Conservation (phyloP, 2,797 vertebrate species). For the Meriones psammophilus region DNA sequence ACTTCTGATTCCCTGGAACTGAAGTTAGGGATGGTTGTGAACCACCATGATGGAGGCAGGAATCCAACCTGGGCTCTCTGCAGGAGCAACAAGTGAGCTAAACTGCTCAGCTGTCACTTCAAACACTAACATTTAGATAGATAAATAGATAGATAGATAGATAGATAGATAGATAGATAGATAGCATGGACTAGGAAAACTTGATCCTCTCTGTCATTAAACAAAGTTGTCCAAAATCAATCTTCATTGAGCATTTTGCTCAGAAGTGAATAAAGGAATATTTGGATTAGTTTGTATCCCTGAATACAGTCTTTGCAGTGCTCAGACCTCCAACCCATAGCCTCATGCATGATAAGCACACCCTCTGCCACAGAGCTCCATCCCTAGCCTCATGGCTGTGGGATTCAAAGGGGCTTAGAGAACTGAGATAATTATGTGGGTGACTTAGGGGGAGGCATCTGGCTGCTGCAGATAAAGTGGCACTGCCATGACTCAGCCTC, state of each 20-base stretch:
- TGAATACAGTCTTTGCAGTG: neutral
- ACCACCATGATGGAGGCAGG: neutral
- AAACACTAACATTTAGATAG: neutral
- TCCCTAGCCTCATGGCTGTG: neutral
- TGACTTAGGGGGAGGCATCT: neutral
- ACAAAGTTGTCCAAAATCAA: neutral
- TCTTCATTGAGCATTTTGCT: neutral
- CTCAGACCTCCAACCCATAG: neutral
- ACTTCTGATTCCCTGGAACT: neutral
- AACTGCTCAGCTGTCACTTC: neutral
- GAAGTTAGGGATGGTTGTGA: neutral
- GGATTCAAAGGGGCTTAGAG: neutral
- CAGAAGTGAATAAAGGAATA: neutral
- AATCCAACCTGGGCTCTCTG: neutral
- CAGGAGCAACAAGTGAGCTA: neutral
- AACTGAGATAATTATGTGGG: neutral
- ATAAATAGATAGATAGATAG: too few species aligned
- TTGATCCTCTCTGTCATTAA: neutral
- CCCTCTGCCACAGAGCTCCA: neutral
- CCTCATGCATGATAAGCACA: neutral
- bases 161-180: too few species aligned
- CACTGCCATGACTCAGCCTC: neutral
- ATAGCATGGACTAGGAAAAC: neutral
- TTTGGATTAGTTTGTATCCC: neutral
- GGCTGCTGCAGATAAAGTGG: neutral